Conservation (phyloP, 2,888 invertebrate genomes). For the Mechanitis mazaeus region DNA sequence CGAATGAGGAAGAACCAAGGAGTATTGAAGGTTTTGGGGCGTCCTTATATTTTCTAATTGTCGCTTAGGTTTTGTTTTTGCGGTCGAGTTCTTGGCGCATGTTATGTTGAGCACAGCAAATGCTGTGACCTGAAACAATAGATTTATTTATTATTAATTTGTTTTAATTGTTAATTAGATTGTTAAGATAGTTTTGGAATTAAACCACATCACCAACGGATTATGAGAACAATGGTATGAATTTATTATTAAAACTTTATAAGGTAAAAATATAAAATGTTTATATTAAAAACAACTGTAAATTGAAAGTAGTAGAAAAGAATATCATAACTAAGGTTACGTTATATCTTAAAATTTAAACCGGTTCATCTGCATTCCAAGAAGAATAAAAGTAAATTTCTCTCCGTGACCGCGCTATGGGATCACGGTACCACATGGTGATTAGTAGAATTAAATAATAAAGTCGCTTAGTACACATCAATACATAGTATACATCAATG, state of each 20-base stretch:
- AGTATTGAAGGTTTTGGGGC: conserved; percentile 78
- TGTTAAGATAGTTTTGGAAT: no score
- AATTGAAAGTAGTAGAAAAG: not conserved
- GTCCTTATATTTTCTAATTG: conserved; percentile 72
- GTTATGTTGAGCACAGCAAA: conserved; percentile 73
- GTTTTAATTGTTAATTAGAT: not conserved
- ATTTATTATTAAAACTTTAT: no score
- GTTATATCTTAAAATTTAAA: conserved; percentile 19
- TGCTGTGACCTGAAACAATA: conserved; percentile 75
- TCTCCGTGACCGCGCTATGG: conserved; percentile 19
- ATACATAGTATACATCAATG: no score
- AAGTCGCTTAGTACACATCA: not conserved
- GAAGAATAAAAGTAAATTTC: conserved; percentile 50
- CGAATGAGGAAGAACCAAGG: conserved; percentile 76
- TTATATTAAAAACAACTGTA: not conserved
- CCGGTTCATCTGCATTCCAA: conserved; percentile 53
- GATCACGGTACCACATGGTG: conserved; percentile 8
- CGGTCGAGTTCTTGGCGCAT: conserved; percentile 66
- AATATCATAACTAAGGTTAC: not conserved
- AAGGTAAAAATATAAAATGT: not conserved
- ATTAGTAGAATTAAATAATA: conserved; percentile 2
- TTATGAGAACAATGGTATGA: no score
- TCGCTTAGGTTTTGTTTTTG: conserved; percentile 72
- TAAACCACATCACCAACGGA: no score
- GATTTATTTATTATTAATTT: conserved; percentile 22